phyloP scores from a whole-genome alignment of 2,113 vertebrate genomes.

The Promerops cafer region DNA sequence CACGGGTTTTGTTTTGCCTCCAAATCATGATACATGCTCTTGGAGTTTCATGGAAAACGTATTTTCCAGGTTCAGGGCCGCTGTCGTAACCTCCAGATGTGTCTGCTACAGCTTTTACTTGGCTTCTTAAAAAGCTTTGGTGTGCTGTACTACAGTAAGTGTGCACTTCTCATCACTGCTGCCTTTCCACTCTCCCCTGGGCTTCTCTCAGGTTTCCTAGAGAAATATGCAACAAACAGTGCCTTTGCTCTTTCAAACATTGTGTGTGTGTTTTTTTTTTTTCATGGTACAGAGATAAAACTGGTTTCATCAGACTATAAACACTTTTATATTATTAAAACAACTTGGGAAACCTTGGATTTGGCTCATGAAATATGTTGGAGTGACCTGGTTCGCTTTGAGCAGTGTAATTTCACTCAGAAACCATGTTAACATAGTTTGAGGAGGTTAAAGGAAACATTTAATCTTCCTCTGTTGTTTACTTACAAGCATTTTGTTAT shows the following conservation, averaged over 20 bases:
- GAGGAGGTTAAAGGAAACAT: neutral
- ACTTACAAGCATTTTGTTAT: neutral
- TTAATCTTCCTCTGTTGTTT: neutral
- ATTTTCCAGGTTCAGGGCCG: constrained; percentile 9
- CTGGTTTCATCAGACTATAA: neutral
- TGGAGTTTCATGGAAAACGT: constrained; percentile 11
- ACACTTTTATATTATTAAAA: neutral
- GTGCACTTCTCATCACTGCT: neutral
- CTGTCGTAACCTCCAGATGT: neutral
- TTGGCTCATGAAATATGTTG: neutral
- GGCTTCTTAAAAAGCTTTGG: constrained; percentile 12
- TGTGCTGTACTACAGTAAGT: constrained; percentile 27
- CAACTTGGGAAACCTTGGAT: neutral
- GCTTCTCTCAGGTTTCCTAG: neutral
- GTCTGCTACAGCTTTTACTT: neutral
- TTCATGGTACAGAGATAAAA: neutral
- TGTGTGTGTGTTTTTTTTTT: neutral
- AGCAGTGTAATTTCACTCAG: neutral
- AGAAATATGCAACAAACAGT: neutral
- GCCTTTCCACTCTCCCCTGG: constrained; percentile 72
- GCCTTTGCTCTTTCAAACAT: neutral
- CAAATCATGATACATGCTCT: constrained; percentile 14
- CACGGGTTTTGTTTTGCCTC: constrained; percentile 22
- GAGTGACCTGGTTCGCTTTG: neutral
- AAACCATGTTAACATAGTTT: neutral